Conservation (phyloP, 92 coral and sea anemone genomes). For the Heteractis magnifica region DNA sequence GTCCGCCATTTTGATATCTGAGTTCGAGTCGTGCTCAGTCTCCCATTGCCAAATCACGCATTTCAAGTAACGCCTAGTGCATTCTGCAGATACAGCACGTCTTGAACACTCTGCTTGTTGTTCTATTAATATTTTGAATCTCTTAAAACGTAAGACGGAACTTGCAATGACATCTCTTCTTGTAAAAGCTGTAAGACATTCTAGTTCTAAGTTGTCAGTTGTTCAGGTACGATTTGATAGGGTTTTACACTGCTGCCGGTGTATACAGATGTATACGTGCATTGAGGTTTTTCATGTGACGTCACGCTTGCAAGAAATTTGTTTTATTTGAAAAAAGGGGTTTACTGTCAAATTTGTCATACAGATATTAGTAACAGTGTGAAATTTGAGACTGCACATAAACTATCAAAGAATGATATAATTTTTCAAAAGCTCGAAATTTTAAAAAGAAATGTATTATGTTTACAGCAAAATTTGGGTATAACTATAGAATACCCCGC, state of each 20-base stretch:
- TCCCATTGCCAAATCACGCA: neutral
- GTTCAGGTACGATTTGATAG: neutral
- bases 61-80: constrained; percentile 30
- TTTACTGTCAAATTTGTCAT: too few species aligned
- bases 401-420: too few species aligned
- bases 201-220: neutral
- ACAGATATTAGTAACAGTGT: too few species aligned
- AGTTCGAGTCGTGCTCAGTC: neutral
- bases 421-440: too few species aligned
- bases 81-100: neutral
- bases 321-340: too few species aligned
- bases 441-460: too few species aligned
- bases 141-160: neutral
- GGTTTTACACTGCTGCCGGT: neutral
- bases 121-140: neutral
- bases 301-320: too few species aligned
- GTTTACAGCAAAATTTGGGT: too few species aligned
- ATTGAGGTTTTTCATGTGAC: too few species aligned
- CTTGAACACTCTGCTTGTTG: neutral
- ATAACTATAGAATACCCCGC: too few species aligned
- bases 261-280: too few species aligned
- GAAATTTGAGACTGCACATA: too few species aligned
- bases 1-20: constrained; percentile 54
- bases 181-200: neutral
- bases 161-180: neutral